These are phyloP conservation scores for Oenanthe oenanthe DNA, from an alignment of 2,113 vertebrate species.

Conservation along the genomic window DNA sequence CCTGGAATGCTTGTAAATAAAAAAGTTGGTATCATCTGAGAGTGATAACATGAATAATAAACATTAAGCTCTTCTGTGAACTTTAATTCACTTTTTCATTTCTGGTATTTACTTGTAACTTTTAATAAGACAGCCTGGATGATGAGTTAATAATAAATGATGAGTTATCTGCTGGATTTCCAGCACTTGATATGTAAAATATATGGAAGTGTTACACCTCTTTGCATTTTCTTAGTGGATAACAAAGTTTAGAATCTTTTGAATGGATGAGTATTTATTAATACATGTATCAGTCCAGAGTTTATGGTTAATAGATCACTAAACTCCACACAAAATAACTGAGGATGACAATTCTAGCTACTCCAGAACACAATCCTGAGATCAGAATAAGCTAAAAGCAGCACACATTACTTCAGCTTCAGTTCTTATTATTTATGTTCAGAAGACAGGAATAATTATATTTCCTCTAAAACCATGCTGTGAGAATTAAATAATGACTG, in stretches of 20 bases:
- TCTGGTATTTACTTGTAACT: not conserved
- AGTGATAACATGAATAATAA: not conserved
- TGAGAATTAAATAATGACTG: constrained; percentile 37
- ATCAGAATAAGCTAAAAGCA: not conserved
- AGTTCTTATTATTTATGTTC: not conserved
- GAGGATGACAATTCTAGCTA: not conserved
- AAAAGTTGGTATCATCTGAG: not conserved
- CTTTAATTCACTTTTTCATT: not conserved
- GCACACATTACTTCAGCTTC: not conserved
- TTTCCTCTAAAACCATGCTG: not conserved
- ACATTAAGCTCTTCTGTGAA: not conserved
- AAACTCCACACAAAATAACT: not conserved
- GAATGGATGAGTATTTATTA: not conserved
- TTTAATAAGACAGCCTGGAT: not conserved
- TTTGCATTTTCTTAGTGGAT: not conserved
- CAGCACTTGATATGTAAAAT: not conserved
- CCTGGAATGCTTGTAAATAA: not conserved
- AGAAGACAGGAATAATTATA: constrained; percentile 4
- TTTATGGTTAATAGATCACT: not conserved
- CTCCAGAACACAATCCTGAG: not conserved
- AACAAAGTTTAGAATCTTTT: not conserved
- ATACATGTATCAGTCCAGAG: not conserved
- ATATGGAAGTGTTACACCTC: not conserved
- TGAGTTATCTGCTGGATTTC: not conserved
- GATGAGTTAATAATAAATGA: not conserved